phyloP scores from a whole-genome alignment of 2,888 invertebrate genomes.

The Melanargia galathea region DNA sequence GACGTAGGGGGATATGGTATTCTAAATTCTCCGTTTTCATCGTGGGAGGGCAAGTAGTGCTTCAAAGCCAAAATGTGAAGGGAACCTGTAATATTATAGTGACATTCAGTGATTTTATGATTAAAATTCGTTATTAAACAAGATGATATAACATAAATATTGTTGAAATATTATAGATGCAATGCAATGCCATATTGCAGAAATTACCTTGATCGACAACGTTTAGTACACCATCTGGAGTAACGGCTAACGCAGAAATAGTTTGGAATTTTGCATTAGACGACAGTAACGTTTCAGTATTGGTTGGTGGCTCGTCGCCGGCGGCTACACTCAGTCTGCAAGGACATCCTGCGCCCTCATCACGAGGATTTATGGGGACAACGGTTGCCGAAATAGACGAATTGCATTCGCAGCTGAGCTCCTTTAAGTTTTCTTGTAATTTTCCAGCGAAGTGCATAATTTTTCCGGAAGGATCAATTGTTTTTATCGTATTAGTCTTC shows the following conservation, averaged over 20 bases:
- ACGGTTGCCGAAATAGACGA: constrained; percentile 81
- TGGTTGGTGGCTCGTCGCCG: constrained; percentile 86
- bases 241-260: constrained; percentile 94
- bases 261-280: constrained; percentile 95
- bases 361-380: constrained; percentile 62
- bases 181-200: too few relatives aligned
- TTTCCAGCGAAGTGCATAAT: constrained; percentile 97
- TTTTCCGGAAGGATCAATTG: constrained; percentile 94
- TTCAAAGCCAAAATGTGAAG: constrained; percentile 92
- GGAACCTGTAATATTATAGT: constrained; percentile 80
- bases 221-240: constrained; percentile 97
- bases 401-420: constrained; percentile 83
- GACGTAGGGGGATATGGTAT: constrained; percentile 96
- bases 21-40: constrained; percentile 94
- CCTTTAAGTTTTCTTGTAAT: constrained; percentile 84
- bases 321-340: constrained; percentile 79
- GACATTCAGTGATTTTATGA: neutral
- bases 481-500: constrained; percentile 90
- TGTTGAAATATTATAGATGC: too few relatives aligned
- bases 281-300: constrained; percentile 92
- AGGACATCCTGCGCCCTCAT: constrained; percentile 75
- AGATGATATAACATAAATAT: too few relatives aligned
- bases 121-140: too few relatives aligned
- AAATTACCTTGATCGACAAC: constrained; percentile 93
- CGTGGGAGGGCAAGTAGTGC: constrained; percentile 93